These are phyloP conservation scores for Harpegnathos saltator DNA, from an alignment of 1,140 invertebrate genomes.

Conservation along the genomic window DNA sequence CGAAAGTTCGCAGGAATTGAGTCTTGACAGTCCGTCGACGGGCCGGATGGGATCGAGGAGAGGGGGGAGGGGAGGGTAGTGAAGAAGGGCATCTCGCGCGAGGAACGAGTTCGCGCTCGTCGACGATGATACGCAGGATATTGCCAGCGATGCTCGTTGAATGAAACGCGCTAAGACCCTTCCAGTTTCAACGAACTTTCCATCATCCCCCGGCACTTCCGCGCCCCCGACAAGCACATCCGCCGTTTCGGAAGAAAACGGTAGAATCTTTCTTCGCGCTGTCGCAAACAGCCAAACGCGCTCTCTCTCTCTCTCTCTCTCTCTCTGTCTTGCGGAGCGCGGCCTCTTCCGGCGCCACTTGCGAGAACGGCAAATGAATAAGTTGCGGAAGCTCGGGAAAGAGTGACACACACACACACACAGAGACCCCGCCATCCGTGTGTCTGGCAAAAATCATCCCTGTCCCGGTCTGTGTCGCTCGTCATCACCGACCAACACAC, in stretches of 20 bases:
- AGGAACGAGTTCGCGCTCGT: slow-evolving; percentile 64
- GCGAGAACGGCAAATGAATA: background rate
- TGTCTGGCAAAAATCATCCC: too few relatives aligned
- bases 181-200: slow-evolving; percentile 54
- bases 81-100: background rate
- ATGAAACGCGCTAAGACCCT: slow-evolving; percentile 46
- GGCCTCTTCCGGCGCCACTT: slow-evolving; percentile 1
- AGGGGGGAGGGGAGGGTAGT: too few relatives aligned
- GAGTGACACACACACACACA: too few relatives aligned
- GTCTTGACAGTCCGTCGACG: slow-evolving; percentile 41
- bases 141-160: slow-evolving; percentile 57
- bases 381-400: too few relatives aligned
- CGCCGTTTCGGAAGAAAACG: slow-evolving; percentile 12
- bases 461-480: too few relatives aligned
- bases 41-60: slow-evolving; percentile 47
- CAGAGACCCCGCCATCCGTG: too few relatives aligned
- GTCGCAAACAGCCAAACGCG: slow-evolving; percentile 23
- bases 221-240: slow-evolving; percentile 24
- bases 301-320: too few relatives aligned
- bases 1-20: slow-evolving; percentile 51
- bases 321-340: too few relatives aligned
- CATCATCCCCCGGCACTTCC: slow-evolving; percentile 38
- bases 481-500: too few relatives aligned
- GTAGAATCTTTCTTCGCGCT: slow-evolving; percentile 26
- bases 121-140: slow-evolving; percentile 64